These are phyloP conservation scores for Orycteropus afer DNA, from an alignment of 2,113 vertebrate genomes.

Conservation along the genomic window DNA sequence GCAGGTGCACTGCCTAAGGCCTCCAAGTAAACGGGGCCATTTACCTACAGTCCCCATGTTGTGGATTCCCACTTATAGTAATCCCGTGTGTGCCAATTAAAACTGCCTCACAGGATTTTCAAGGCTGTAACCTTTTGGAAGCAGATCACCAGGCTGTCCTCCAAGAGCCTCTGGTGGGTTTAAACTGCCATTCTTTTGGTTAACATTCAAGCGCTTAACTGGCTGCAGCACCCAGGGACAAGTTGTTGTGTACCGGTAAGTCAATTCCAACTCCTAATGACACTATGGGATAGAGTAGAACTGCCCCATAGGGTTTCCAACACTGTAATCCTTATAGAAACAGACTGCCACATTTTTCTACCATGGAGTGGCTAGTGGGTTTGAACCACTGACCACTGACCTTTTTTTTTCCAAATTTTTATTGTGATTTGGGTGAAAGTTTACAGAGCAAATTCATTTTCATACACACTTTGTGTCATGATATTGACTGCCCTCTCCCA, in stretches of 20 bases:
- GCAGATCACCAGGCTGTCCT: not conserved
- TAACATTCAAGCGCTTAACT: not conserved
- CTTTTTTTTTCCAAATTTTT: no score
- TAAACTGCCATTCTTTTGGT: not conserved
- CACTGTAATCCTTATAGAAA: not conserved
- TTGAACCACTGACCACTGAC: not conserved
- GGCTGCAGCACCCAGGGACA: not conserved
- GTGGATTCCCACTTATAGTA: not conserved
- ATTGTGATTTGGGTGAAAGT: no score
- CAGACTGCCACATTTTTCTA: not conserved
- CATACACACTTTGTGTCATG: no score
- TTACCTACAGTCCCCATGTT: accelerated
- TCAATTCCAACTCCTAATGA: not conserved
- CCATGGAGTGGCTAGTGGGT: not conserved
- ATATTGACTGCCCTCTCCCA: no score
- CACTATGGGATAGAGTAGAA: no score
- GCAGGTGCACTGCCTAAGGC: not conserved
- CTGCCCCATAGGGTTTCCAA: not conserved
- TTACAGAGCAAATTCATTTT: no score
- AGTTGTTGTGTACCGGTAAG: not conserved
- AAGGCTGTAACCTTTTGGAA: not conserved
- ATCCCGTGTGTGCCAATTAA: not conserved
- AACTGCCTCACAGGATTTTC: not conserved
- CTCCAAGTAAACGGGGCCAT: accelerated
- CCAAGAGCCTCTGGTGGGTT: not conserved